Conservation (phyloP, 2,797 vertebrate genomes). For the Chiloscyllium punctatum region DNA sequence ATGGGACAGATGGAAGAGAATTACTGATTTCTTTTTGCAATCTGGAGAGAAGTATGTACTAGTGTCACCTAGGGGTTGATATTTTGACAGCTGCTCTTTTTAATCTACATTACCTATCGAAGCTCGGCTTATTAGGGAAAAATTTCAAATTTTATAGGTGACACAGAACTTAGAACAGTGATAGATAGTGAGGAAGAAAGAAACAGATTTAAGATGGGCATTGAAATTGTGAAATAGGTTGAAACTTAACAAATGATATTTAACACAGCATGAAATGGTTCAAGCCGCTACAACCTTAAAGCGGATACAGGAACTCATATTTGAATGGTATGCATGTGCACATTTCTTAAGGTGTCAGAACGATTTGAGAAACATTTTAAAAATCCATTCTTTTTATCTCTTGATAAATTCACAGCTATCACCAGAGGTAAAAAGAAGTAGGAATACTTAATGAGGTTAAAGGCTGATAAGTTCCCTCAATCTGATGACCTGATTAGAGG, state of each 20-base stretch:
- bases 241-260: neutral
- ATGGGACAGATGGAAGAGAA: neutral
- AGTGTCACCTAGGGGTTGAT: neutral
- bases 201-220: neutral
- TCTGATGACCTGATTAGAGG: too few species aligned
- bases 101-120: neutral
- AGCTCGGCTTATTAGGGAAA: too few species aligned
- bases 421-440: too few species aligned
- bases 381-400: neutral
- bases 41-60: neutral
- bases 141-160: neutral
- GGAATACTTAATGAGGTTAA: too few species aligned
- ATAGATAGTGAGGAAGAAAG: neutral
- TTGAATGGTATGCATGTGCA: neutral
- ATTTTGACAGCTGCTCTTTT: neutral
- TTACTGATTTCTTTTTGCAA: neutral
- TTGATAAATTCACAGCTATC: too few species aligned
- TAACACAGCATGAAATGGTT: neutral
- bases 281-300: neutral
- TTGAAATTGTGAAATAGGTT: neutral
- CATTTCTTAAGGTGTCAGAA: neutral
- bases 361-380: neutral
- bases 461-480: too few species aligned
- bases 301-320: neutral
- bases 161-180: neutral